Percentiles rank a stretch among this genome's conserved stretches.
Conservation (phyloP, 2,113 vertebrate species). For the Nesogale talazaci region DNA sequence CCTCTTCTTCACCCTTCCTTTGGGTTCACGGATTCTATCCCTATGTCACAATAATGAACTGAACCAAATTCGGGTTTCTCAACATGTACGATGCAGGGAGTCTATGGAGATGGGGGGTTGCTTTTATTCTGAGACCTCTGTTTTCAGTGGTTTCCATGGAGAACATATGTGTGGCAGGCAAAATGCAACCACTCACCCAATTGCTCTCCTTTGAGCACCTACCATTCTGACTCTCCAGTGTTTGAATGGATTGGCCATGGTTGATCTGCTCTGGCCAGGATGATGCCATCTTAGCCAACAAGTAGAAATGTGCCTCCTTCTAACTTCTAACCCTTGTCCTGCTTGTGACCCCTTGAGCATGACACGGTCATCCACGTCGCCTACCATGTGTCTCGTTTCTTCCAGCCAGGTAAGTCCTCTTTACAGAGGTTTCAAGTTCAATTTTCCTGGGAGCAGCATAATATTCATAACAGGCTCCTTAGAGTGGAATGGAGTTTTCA, state of each 20-base stretch:
- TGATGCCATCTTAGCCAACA: too few species aligned
- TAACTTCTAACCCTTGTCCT: neutral
- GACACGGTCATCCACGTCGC: neutral
- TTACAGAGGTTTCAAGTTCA: neutral
- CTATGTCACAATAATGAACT: neutral
- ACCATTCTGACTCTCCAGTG: neutral
- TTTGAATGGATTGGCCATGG: neutral
- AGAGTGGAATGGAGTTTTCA: neutral
- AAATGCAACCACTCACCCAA: neutral
- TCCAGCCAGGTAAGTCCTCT: neutral
- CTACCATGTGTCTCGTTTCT: neutral
- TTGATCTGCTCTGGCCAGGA: neutral
- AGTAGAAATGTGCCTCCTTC: neutral
- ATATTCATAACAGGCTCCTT: neutral
- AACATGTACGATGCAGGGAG: neutral
- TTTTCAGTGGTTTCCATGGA: neutral
- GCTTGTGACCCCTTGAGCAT: neutral
- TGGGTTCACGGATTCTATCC: neutral
- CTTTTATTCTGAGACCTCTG: neutral
- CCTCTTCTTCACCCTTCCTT: neutral
- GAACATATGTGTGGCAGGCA: neutral
- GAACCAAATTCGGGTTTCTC: neutral
- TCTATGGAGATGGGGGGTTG: neutral
- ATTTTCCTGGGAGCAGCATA: neutral
- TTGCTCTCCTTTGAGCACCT: too few species aligned